phyloP scores from a whole-genome alignment of 2,888 invertebrate genomes.

The Macrophya alboannulata region DNA sequence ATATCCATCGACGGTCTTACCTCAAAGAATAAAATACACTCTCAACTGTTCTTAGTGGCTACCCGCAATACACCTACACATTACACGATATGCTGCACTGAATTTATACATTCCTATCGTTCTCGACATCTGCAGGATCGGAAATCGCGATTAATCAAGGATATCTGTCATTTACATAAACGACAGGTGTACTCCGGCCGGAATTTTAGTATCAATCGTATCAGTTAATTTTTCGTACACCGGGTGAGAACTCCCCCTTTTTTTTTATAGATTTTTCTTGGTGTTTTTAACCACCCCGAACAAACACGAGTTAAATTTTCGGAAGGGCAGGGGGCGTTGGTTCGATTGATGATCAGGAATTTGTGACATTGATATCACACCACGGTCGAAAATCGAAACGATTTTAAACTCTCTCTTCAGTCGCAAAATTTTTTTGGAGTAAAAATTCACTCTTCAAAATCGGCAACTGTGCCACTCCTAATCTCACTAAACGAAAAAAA shows the following conservation, averaged over 20 bases:
- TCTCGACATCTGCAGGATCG: too few species aligned
- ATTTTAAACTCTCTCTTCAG: neutral
- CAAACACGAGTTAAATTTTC: neutral
- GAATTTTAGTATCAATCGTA: neutral
- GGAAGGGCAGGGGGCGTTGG: neutral
- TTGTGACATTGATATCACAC: conserved; percentile 7
- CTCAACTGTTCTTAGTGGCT: too few species aligned
- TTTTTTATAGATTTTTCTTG: neutral
- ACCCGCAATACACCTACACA: neutral
- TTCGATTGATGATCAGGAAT: conserved; percentile 5
- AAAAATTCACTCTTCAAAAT: too few species aligned
- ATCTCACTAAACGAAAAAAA: too few species aligned
- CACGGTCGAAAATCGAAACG: neutral
- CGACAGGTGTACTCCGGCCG: neutral
- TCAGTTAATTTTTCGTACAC: neutral
- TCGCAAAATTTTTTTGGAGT: too few species aligned
- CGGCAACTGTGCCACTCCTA: too few species aligned
- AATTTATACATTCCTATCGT: too few species aligned
- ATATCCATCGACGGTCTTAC: conserved; percentile 3
- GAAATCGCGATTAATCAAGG: too few species aligned
- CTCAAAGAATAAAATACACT: neutral
- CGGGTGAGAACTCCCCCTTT: neutral
- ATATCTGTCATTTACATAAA: neutral
- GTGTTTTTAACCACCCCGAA: conserved; percentile 2
- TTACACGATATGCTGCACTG: too few species aligned